Conservation (phyloP, 2,888 invertebrate genomes). For the Anthophora plumipes region DNA sequence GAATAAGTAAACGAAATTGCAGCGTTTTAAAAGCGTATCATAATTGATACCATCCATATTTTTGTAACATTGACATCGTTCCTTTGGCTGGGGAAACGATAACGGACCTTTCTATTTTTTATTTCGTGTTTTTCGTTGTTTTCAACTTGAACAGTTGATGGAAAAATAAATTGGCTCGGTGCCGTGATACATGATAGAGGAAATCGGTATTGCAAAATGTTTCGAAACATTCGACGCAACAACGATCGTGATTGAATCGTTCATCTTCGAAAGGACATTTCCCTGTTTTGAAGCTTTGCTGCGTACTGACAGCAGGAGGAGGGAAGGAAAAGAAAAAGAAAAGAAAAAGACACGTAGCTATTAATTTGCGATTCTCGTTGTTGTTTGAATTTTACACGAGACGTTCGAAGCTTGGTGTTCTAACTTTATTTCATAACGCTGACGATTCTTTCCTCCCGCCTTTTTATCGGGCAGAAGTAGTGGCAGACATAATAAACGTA, state of each 20-base stretch:
- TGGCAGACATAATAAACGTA: not conserved
- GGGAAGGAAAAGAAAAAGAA: not conserved
- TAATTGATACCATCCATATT: conserved; percentile 15
- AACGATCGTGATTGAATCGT: conserved; percentile 18
- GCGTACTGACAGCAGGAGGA: not conserved
- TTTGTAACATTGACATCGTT: not conserved
- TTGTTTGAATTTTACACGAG: not conserved
- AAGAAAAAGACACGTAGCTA: not conserved
- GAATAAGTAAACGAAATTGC: not conserved
- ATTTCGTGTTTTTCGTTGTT: too few relatives aligned
- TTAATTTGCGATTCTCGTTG: conserved; percentile 6
- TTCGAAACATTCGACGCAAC: not conserved
- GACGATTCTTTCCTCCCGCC: not conserved
- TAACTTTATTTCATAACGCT: conserved; percentile 3
- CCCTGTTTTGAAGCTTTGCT: conserved; percentile 25
- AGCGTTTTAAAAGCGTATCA: not conserved
- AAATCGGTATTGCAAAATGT: not conserved
- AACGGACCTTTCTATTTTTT: not conserved
- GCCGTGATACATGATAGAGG: not conserved
- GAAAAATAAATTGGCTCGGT: conserved; percentile 16
- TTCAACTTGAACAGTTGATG: not conserved
- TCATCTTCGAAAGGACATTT: conserved; percentile 39
- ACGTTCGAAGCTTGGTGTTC: not conserved
- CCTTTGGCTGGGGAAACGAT: not conserved
- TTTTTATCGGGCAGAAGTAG: not conserved